phyloP scores from a whole-genome alignment of 1,140 invertebrate genomes.

The Rhizoglyphus robini region DNA sequence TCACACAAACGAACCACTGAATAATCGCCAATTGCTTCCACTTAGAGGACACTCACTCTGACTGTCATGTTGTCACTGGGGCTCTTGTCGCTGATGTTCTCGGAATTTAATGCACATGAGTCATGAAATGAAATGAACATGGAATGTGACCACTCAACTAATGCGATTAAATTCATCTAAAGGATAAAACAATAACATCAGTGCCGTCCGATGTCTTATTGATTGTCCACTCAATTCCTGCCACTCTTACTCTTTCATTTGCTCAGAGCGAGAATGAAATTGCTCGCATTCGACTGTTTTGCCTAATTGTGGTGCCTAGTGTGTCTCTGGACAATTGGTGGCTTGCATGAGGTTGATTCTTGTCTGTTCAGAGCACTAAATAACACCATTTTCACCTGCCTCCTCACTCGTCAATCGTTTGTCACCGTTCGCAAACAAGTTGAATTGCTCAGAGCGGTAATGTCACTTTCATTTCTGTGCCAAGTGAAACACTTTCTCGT shows the following conservation, averaged over 20 bases:
- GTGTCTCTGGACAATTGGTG: neutral
- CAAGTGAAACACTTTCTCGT: too few species aligned
- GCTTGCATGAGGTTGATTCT: neutral
- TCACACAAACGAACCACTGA: too few species aligned
- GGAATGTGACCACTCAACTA: neutral
- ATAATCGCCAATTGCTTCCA: too few species aligned
- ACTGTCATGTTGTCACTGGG: neutral
- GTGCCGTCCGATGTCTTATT: too few species aligned
- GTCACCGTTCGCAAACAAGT: neutral
- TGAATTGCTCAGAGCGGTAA: neutral
- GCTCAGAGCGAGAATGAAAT: too few species aligned
- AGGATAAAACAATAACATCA: neutral
- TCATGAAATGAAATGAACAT: neutral
- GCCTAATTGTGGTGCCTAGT: conserved; percentile 1
- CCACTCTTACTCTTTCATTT: neutral
- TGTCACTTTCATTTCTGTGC: neutral
- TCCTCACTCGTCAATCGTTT: too few species aligned
- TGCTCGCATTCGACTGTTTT: neutral
- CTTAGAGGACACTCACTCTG: neutral
- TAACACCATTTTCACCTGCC: neutral
- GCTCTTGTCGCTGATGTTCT: neutral
- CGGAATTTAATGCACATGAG: neutral
- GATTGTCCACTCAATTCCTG: too few species aligned
- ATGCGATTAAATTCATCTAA: neutral
- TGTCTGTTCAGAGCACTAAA: neutral